Conservation (phyloP, 2,888 invertebrate species). For the Timandra comae region DNA sequence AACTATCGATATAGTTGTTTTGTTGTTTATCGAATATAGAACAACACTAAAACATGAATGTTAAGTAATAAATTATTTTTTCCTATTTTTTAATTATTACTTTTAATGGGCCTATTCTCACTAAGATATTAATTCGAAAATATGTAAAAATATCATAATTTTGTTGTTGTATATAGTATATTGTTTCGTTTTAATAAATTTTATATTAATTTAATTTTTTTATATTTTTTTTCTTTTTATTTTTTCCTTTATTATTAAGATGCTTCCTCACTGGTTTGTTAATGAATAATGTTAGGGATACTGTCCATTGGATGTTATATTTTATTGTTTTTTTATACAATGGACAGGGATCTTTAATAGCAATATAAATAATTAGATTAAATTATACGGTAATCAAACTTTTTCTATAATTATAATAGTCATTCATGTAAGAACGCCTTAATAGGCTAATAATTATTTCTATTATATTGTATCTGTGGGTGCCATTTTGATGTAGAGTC, state of each 20-base stretch:
- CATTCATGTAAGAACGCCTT: constrained; percentile 41
- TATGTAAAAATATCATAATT: constrained; percentile 39
- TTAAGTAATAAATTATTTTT: too few species aligned
- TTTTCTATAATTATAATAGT: constrained; percentile 24
- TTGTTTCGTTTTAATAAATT: constrained; percentile 65
- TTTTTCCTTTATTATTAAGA: constrained; percentile 19
- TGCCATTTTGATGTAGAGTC: too few species aligned
- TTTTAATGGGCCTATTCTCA: constrained; percentile 43
- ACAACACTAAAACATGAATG: too few species aligned
- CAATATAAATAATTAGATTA: constrained; percentile 12
- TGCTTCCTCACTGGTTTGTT: constrained; percentile 22
- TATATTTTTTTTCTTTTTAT: constrained; percentile 38
- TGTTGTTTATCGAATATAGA: too few species aligned
- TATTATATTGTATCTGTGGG: too few species aligned
- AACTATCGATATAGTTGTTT: too few species aligned
- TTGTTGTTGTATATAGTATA: constrained; percentile 63
- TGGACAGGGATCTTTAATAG: too few species aligned
- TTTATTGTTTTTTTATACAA: not conserved
- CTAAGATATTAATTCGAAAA: constrained; percentile 32
- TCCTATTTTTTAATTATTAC: not conserved
- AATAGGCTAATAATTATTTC: constrained; percentile 43
- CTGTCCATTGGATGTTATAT: constrained; percentile 7
- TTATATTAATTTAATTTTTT: constrained; percentile 49
- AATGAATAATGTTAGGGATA: constrained; percentile 4
- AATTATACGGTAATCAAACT: constrained; percentile 25